Evolutionary conservation across 1,140 invertebrate species (phyloP), one percentile per base, ranked within the genome.

Genomic region (Trichonephila clavipes): DNA sequence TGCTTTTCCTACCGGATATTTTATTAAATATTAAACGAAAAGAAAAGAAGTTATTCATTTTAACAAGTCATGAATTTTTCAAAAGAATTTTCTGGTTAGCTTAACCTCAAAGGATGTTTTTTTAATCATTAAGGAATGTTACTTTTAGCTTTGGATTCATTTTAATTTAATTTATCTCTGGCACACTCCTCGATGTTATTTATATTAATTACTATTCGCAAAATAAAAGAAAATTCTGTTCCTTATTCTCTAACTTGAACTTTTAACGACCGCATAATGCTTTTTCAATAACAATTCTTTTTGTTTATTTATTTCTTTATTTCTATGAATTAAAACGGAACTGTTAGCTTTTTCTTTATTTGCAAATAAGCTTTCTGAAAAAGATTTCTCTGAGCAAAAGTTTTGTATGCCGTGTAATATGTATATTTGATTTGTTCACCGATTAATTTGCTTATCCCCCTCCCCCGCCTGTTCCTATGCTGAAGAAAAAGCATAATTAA

Each of bases 201-300:
- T n/a, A 24, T 14, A 69, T 69, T 69, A 69, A 69, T 69, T 69
- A 14, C n/a, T 69, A 24, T 24, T 28, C 4, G 24, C 2, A 21
- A 40, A 40, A 69, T 24, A 28, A 28, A 69, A 24, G 8, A 12
- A 69, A 69, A 69, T 69, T 5, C 12, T 66, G n/a, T 69, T 69
- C n/a, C 72, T 77, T 10, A 6, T 18, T 77, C 6, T 2, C 24
- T 3, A 16, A 12, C 28, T 40, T 77, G 18, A 77, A 28, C 28
- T 77, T 77, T 77, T 77, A 34, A 77, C 72, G 72, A 77, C 34
- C 28, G 0, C 72, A 40, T 77, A 77, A 77, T 77, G 72, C 72
- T 18, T 77, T 77, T 77, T 40, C 72, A 16, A 77, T 77, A 64
- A 64, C 0, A 77, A 40, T 77, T 77, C 28, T 34, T 66, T 64